Evolutionary conservation across 2,888 invertebrate genomes (phyloP), one percentile per base, ranked within the genome.

Genomic region (Steromphala cineraria): DNA sequence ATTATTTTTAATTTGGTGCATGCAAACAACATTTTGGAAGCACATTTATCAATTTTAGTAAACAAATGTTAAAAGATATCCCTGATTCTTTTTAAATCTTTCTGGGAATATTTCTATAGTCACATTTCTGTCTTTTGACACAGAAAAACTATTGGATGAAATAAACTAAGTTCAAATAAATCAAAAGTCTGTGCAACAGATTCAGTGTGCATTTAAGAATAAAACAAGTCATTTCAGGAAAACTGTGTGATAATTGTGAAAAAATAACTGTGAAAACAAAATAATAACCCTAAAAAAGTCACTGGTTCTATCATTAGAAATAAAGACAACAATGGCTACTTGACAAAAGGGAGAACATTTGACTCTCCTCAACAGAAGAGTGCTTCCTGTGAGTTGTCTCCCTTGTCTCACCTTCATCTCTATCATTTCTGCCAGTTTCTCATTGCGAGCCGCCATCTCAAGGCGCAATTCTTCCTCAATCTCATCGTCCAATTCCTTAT

Each of bases 401-500:
- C 71, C 36, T 36, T 62, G 53, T 62, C 78, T 83, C 86, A 90
- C 90, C 91, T 90, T 88, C 75, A 89, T 84, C 79, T 90, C 90
- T 81, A 89, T 86, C 80, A 86, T 86, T 80, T 90, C 90, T 67
- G 84, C 79, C 80, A 31, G 78, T 53, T 85, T 88, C 74, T 83
- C 83, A 76, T 84, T 81, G 79, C 86, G 84, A n/a, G 87, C 89
- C 62, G 89, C 89, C 86, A 90, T 89, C 83, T 91, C 90, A 40
- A 85, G 85, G 52, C 88, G 84, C 21, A 90, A 82, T 83, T 90
- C 91, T 71, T 91, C 91, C 81, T 91, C 91, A 17, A 91, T 87
- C 75, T 91, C 91, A 80, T 91, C 91, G 75, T 91, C 91, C 80
- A 91, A 82, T 83, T 91, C 91, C 82, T 91, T 91, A 85, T 91